A percentile compares a stretch with the other conserved stretches of the same genome.
Conservation (phyloP, 37 sponge, comb jelly and placozoan genomes). For the Mnemiopsis leidyi region DNA sequence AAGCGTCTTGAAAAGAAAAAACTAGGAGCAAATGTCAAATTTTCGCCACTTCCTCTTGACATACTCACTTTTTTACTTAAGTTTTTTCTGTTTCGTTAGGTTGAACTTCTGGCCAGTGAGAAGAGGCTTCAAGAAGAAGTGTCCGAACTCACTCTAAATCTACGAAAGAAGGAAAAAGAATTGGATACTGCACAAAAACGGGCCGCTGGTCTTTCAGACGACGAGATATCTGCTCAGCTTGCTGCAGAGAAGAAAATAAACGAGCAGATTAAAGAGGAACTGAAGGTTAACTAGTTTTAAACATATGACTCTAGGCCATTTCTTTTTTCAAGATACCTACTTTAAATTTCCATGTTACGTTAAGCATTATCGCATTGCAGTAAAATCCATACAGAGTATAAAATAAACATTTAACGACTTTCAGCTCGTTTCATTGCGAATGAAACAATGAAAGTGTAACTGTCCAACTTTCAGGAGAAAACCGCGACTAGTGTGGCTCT, state of each 20-base stretch:
- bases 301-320: too few species aligned
- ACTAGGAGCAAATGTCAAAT: too few species aligned
- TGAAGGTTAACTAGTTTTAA: conserved; percentile 23
- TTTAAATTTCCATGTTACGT: too few species aligned
- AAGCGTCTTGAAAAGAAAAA: too few species aligned
- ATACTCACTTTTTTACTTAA: too few species aligned
- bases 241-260: conserved; percentile 46
- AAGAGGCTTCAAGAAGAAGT: conserved; percentile 40
- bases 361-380: too few species aligned
- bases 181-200: conserved; percentile 15
- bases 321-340: background rate
- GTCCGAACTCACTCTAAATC: background rate
- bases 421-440: too few species aligned
- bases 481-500: conserved; percentile 74
- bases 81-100: too few species aligned
- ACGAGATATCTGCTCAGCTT: conserved; percentile 60
- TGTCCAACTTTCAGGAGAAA: conserved; percentile 59
- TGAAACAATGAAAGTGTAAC: too few species aligned
- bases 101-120: conserved; percentile 68
- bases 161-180: conserved; percentile 44
- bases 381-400: too few species aligned
- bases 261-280: conserved; percentile 40
- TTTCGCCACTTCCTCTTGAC: too few species aligned
- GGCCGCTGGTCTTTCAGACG: conserved; percentile 61
- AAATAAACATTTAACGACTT: too few species aligned